Conservation (phyloP, 2,797 vertebrate species). For the Alectoris magna region DNA sequence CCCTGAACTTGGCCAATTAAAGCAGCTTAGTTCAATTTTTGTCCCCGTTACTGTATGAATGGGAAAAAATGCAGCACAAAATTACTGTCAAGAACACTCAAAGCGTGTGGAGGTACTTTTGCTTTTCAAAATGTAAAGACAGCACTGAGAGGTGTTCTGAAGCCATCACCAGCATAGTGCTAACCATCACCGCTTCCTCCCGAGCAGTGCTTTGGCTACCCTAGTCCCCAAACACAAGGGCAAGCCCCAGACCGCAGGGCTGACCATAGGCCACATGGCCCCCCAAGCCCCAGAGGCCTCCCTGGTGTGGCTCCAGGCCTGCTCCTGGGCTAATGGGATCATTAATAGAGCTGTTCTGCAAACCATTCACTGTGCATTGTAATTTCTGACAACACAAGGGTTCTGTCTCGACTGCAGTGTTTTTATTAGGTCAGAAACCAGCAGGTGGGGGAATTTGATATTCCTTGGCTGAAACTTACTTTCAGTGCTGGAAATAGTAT, state of each 20-base stretch:
- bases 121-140: background rate
- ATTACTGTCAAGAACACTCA: background rate
- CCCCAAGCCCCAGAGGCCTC: background rate
- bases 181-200: background rate
- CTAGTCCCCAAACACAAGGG: too few relatives aligned
- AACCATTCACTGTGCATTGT: background rate
- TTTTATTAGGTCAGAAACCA: slow-evolving; percentile 32
- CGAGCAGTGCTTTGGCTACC: background rate
- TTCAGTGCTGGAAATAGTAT: background rate
- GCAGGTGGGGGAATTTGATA: background rate
- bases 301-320: background rate
- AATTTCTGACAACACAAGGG: background rate
- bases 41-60: background rate
- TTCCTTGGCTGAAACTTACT: background rate
- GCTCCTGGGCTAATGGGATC: background rate
- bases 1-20: background rate
- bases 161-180: background rate
- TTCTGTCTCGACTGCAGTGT: background rate
- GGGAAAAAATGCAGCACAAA: background rate
- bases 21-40: background rate
- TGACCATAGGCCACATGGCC: background rate
- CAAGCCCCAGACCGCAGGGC: fast-evolving
- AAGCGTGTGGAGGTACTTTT: background rate
- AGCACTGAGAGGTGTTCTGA: background rate
- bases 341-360: background rate